Base-by-base conservation (phyloP, 2,888 invertebrate genomes). In the Calliphora vomitoria region DNA sequence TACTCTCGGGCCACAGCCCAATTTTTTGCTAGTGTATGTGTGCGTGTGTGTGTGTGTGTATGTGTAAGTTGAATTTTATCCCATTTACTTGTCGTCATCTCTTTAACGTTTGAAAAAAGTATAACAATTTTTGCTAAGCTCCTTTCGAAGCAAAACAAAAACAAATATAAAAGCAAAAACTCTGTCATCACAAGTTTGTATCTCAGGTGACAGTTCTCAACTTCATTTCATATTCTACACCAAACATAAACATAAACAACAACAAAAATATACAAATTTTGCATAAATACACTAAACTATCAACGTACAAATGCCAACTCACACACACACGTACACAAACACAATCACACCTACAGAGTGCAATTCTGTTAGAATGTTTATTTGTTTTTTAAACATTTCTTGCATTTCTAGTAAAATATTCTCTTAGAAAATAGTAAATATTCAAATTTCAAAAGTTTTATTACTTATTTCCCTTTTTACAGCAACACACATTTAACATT, bases 1-100 rank as follows among this genome's bases (percentile, higher is more conserved):
- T 82, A 62, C 87, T 87, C 87, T 87, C 79, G 85, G 64, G 87
- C 87, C 87, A 87, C 87, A 87, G 87, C 87, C 87, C 87, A 84
- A 87, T 74, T 74, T 76, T 84, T 64, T 79, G 68, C 53, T 60
- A 6, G 13, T 47, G 47, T 41, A 18, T 53, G 47, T 41, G n/a
- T 53, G 41, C 78, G 53, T 78, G 55, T 80, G 64, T 84, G 64
- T 47, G 13, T 11, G 18, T 82, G 60, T 55, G 50, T 86, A 35
- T n/a, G 55, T 72, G 62, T 68, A 76, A 35, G 64, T 79, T 35
- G 74, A 75, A 35, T 66, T 80, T 79, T 79, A 83, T 79, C 60
- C 79, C 69, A 84, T 82, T 78, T 76, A 84, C 74, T 81, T 84
- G 72, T 82, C 76, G 72, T 80, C 75, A 81, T 84, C 79, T 85